Percentiles rank a stretch among this genome's conserved stretches.
These are phyloP conservation scores for Rhyzopertha dominica DNA, from an alignment of 1,140 invertebrate species.

Conservation along the genomic window DNA sequence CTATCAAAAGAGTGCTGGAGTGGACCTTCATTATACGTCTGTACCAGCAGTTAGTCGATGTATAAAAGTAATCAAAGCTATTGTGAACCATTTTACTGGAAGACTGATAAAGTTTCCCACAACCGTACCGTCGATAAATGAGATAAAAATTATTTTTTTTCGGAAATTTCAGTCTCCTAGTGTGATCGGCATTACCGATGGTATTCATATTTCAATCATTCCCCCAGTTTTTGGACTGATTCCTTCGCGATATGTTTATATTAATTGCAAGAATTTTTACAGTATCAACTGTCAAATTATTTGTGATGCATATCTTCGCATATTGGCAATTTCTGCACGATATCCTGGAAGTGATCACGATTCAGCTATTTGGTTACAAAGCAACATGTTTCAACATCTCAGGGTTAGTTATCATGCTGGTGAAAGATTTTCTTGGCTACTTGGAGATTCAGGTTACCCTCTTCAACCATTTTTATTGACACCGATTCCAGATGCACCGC, in stretches of 20 bases:
- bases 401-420: background rate
- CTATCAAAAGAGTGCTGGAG: conserved; percentile 4
- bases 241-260: conserved; percentile 18
- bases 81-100: background rate
- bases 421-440: conserved; percentile 13
- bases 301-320: conserved; percentile 20
- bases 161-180: conserved; percentile 9
- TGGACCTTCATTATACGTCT: background rate
- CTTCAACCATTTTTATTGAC: conserved; percentile 17
- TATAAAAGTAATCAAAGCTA: conserved; percentile 1
- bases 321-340: conserved; percentile 11
- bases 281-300: conserved; percentile 26
- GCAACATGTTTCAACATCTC: too few relatives aligned
- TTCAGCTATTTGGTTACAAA: conserved; percentile 6
- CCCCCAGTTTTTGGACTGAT: too few relatives aligned
- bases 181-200: conserved; percentile 4
- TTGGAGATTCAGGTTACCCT: conserved; percentile 24
- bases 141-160: too few relatives aligned
- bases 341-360: conserved; percentile 11
- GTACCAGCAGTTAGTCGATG: background rate
- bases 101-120: conserved; percentile 7
- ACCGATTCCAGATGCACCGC: conserved; percentile 8
- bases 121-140: too few relatives aligned
- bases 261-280: conserved; percentile 28
- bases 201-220: too few relatives aligned